A percentile compares a stretch with the other conserved stretches of the same genome.
phyloP scores from a whole-genome alignment of 2,797 vertebrate genomes.

The Monodelphis domestica region DNA sequence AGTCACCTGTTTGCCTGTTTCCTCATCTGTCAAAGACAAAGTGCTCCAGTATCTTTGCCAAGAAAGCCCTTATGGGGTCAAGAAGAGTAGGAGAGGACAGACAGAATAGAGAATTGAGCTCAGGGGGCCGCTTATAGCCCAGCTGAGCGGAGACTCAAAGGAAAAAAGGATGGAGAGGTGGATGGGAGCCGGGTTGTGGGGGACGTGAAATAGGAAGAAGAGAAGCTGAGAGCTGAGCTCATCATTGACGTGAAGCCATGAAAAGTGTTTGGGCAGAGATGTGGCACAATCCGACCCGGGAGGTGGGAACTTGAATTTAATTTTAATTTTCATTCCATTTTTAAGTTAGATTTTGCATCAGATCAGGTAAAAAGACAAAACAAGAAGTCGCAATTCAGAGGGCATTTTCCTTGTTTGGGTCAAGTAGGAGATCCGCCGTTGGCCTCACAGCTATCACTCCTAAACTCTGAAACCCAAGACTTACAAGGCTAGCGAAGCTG shows the following conservation, averaged over 20 bases:
- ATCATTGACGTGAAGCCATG: not conserved
- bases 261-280: not conserved
- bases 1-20: too few relatives aligned
- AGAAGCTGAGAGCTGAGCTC: not conserved
- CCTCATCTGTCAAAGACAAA: too few relatives aligned
- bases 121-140: too few relatives aligned
- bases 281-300: not conserved
- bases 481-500: too few relatives aligned
- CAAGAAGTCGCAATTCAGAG: constrained; percentile 35
- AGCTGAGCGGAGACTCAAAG: not conserved
- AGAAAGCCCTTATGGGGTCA: too few relatives aligned
- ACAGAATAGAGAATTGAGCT: not conserved
- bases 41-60: too few relatives aligned
- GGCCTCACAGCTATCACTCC: not conserved
- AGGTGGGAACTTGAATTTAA: not conserved
- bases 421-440: not conserved
- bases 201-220: too few relatives aligned
- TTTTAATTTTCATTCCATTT: constrained; percentile 4
- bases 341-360: constrained; percentile 33
- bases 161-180: not conserved
- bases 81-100: too few relatives aligned
- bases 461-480: not conserved
- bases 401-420: not conserved
- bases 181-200: not conserved
- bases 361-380: constrained; percentile 1